Base-by-base conservation (phyloP, 2,888 invertebrate species). In the Alcis repandata region DNA sequence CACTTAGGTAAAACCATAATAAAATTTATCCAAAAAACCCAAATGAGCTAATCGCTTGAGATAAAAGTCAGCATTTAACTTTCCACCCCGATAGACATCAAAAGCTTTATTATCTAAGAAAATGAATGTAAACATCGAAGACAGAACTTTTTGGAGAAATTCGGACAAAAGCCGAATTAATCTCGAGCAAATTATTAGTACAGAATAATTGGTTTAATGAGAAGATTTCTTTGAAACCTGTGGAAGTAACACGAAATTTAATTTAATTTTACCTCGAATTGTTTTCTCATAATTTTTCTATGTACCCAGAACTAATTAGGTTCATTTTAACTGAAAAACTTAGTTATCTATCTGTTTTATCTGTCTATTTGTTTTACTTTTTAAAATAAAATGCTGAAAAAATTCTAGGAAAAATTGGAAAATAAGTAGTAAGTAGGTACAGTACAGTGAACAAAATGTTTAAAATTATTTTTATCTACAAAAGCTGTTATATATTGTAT, bases 71-170 rank as follows among this genome's bases (percentile, higher is more conserved):
- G 53, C 22, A 20, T 57, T 57, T 33, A 57, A 33, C 32, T 56
- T 56, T 56, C 43, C 43, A 2, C 43, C 32, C 19, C 20, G 27
- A 45, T 33, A 56, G 8, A 41, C 41, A 56, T 43, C 56, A 56
- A 56, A 56, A 56, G 56, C 19, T 33, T 56, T 27, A 15, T 38
- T 56, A 56, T 32, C 33, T 33, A 10, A 11, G 36, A 51, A 51
- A 51, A 51, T 51, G 19, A 20, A 51, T 51, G 51, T 51, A 51
- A 51, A 51, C 51, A 51, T 51, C 20, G 51, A 51, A 51, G 51
- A 20, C 36, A 38, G 51, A 51, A 51, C 20, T 36, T 51, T 51
- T n/a, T 51, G 2, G 9, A 20, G 36, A 36, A 51, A 38, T 53
- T 53, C 52, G n/a, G 15, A 53, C 53, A 53, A 53, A 41, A 53